These are phyloP conservation scores for Ips nitidus DNA, from an alignment of 1,140 invertebrate genomes.

Conservation along the genomic window DNA sequence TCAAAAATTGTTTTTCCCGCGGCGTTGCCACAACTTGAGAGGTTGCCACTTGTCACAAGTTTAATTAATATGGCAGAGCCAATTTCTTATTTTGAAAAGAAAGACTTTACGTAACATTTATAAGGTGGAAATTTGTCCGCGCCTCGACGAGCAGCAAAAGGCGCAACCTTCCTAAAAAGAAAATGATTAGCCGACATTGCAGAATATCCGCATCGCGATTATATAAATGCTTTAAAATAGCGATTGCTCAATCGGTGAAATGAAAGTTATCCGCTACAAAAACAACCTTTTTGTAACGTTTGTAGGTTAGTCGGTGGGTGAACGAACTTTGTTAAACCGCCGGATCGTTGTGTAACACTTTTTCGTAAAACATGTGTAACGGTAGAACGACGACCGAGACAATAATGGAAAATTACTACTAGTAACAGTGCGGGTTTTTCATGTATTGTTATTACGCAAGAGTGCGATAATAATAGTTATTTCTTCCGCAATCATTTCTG, in stretches of 20 bases:
- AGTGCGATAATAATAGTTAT: too few species aligned
- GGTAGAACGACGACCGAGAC: conserved; percentile 1
- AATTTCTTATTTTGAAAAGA: too few species aligned
- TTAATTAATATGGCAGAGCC: too few species aligned
- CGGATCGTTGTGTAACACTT: conserved; percentile 20
- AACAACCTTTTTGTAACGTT: conserved; percentile 22
- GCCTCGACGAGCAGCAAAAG: too few species aligned
- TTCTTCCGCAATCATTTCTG: too few species aligned
- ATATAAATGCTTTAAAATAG: conserved; percentile 16
- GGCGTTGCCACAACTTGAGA: too few species aligned
- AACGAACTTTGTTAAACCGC: conserved; percentile 15
- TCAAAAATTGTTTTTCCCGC: too few species aligned
- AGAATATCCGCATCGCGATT: conserved; percentile 15
- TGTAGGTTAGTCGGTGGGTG: conserved; percentile 20
- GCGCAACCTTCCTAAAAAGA: neutral
- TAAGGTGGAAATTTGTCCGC: too few species aligned
- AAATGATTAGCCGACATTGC: conserved; percentile 1
- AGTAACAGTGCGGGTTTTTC: too few species aligned
- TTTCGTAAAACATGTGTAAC: conserved; percentile 7
- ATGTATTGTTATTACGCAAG: too few species aligned
- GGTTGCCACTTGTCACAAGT: too few species aligned
- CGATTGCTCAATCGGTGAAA: conserved; percentile 17
- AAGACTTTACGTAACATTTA: too few species aligned
- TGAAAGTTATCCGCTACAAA: conserved; percentile 23
- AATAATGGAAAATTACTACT: conserved; percentile 1